Evolutionary conservation across 1,140 invertebrate species (phyloP).

Genomic region (Diuraphis noxia): DNA sequence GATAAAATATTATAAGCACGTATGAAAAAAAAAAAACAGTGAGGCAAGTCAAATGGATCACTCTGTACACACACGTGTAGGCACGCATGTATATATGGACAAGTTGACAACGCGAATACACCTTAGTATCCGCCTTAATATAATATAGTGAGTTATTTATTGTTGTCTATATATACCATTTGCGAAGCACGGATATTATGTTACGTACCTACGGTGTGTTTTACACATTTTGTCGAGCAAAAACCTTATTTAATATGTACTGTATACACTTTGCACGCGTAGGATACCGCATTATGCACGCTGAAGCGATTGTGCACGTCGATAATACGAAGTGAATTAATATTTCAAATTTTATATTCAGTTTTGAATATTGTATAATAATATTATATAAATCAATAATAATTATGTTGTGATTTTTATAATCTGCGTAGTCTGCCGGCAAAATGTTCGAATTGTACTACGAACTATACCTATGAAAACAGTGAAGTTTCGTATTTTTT

Average conservation of each 20-base stretch:
- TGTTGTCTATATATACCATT: background rate
- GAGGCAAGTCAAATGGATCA: too few species aligned
- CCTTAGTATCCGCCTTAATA: background rate
- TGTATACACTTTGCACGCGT: background rate
- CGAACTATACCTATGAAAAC: background rate
- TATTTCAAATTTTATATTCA: background rate
- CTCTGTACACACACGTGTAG: too few species aligned
- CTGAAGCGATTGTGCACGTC: background rate
- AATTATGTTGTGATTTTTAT: background rate
- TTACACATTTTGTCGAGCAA: background rate
- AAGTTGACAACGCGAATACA: background rate
- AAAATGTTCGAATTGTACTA: background rate
- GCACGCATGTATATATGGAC: background rate
- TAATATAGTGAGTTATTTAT: background rate
- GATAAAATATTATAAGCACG: background rate
- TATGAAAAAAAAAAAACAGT: background rate
- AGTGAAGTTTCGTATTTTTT: background rate
- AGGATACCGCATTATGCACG: background rate
- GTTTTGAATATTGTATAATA: background rate
- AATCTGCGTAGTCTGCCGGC: too few species aligned
- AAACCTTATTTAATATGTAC: background rate
- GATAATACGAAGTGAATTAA: background rate
- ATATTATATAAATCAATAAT: background rate
- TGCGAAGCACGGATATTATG: background rate
- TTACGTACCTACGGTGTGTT: background rate